Evolutionary conservation across 2,888 invertebrate genomes (phyloP), one percentile per base, ranked within the genome.

Genomic region (Seira ritae): DNA sequence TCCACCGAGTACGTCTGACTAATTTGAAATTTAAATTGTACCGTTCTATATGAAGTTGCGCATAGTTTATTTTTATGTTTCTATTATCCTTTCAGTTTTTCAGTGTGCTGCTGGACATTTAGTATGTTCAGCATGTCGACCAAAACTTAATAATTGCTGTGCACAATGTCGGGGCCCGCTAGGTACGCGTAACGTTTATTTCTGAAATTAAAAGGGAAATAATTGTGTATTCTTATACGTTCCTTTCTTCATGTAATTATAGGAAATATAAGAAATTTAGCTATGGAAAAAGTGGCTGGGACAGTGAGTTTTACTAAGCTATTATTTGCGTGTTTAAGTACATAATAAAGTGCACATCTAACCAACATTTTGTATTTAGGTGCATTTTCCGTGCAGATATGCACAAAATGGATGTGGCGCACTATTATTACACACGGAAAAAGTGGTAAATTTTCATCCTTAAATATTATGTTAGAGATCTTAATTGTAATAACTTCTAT

Each of bases 281-380:
- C 98, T 42, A 98, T 99, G 98, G 99, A 99, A 91, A 99, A 99
- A 91, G 98, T 99, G 50, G 99, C 99, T 65, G 96, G 96, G 89
- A 98, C 98, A 90, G 97, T 99, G 71, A 96, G 73, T 67, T 67
- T 67, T 20, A 66, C 23, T 24, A 24, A 24, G 31, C 20, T 31
- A 15, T 8, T 24, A 23, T 67, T 23, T 24, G 12, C n/a, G n/a
- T n/a, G n/a, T n/a, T n/a, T n/a, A n/a, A n/a, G n/a, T n/a, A n/a
- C n/a, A n/a, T n/a, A n/a, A n/a, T n/a, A n/a, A n/a, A n/a, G n/a
- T n/a, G n/a, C n/a, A n/a, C n/a, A 67, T 55, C 60, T 24, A 23
- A 46, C 10, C 10, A 22, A 12, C 46, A 20, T 37, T 12, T 55
- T 55, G 15, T 15, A 31, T 60, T 72, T 22, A 73, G 73, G 73